Conservation (phyloP, 2,797 vertebrate genomes). For the Danio aesculapii region DNA sequence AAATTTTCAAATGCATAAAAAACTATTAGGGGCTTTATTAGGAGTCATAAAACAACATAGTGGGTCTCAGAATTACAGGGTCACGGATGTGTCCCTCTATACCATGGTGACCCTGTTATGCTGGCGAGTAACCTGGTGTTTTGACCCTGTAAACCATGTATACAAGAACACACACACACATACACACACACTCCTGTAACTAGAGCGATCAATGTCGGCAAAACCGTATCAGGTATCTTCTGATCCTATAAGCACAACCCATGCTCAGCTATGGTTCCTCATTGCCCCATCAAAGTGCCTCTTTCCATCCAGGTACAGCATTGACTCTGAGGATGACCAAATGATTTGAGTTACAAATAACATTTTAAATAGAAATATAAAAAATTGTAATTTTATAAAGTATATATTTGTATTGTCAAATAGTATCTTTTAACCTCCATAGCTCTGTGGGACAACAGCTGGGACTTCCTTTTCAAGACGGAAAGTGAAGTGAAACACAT, state of each 20-base stretch:
- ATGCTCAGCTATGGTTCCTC: conserved; percentile 62
- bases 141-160: no score
- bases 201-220: neutral
- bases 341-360: neutral
- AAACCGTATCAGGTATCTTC: conserved; percentile 32
- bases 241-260: conserved; percentile 1
- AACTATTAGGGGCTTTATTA: no score
- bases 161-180: neutral
- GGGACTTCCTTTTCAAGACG: conserved; percentile 85
- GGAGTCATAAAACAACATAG: no score
- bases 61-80: no score
- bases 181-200: neutral
- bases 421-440: conserved; percentile 71
- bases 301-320: conserved; percentile 96
- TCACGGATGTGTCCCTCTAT: no score
- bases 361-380: neutral
- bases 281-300: conserved; percentile 87
- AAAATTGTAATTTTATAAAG: neutral
- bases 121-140: no score
- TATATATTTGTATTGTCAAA: no score
- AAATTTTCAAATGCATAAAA: no score
- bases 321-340: conserved; percentile 86
- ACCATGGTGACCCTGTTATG: no score
- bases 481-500: conserved; percentile 96
- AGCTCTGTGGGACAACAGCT: conserved; percentile 84